phyloP scores from a whole-genome alignment of 2,888 invertebrate genomes.

The Eupeodes latifasciatus region DNA sequence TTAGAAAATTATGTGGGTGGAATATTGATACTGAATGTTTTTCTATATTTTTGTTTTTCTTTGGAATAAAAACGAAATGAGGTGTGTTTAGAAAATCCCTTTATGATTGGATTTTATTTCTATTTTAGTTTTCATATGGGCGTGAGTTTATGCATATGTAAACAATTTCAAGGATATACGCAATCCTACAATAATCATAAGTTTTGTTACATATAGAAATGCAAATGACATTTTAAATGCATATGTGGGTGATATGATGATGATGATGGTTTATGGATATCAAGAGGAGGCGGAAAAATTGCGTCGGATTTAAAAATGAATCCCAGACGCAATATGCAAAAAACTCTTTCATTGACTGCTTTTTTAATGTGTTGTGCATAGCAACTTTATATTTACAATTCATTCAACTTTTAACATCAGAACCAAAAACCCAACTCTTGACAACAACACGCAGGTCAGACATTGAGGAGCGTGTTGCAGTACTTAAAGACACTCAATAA shows the following conservation, averaged over 20 bases:
- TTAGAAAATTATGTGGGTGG: constrained; percentile 44
- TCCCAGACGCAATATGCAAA: constrained; percentile 14
- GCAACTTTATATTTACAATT: constrained; percentile 49
- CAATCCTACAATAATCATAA: too few relatives aligned
- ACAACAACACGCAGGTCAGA: constrained; percentile 62
- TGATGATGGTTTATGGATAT: background rate
- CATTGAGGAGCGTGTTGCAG: background rate
- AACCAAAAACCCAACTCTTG: constrained; percentile 19
- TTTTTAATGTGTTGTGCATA: background rate
- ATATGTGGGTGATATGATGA: background rate
- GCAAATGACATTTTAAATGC: constrained; percentile 18
- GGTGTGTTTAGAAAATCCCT: constrained; percentile 55
- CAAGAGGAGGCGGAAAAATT: background rate
- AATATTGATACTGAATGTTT: constrained; percentile 58
- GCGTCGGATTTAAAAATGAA: constrained; percentile 6
- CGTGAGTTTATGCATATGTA: background rate
- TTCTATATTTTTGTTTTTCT: constrained; percentile 1
- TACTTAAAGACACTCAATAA: constrained; percentile 62
- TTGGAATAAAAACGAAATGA: constrained; percentile 48
- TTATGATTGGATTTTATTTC: constrained; percentile 51
- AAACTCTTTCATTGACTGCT: constrained; percentile 53
- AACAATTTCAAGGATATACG: constrained; percentile 42
- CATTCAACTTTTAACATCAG: constrained; percentile 38
- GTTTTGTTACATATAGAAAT: background rate
- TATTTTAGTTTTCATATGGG: background rate